phyloP scores from a whole-genome alignment of 2,888 invertebrate genomes.

The Bugulina stolonifera region DNA sequence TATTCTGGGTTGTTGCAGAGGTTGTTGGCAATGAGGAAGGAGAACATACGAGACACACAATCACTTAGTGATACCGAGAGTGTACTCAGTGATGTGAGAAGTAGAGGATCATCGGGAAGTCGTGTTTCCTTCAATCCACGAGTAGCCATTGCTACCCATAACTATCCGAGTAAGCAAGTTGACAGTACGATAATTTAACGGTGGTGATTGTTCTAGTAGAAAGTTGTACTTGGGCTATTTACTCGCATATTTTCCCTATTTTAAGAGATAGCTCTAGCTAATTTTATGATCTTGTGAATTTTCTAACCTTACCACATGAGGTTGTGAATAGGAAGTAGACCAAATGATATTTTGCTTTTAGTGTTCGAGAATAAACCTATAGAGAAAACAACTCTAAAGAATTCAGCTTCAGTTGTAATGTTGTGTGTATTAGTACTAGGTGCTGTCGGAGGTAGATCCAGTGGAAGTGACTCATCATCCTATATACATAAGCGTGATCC shows the following conservation, averaged over 20 bases:
- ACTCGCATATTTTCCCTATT: no score
- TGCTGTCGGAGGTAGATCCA: background rate
- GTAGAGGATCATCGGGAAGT: constrained; percentile 19
- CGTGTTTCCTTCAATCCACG: constrained; percentile 15
- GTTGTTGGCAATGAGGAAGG: constrained; percentile 15
- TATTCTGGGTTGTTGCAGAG: constrained; percentile 4
- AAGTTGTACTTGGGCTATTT: no score
- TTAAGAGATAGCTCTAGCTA: no score
- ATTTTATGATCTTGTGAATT: no score
- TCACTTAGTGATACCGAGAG: constrained; percentile 26
- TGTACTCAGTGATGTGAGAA: constrained; percentile 23
- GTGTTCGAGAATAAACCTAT: no score
- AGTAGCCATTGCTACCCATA: constrained; percentile 9
- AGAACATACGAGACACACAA: constrained; percentile 19
- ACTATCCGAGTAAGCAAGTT: no score
- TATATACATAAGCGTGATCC: background rate
- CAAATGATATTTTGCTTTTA: no score
- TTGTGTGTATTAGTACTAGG: background rate
- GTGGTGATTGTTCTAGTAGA: no score
- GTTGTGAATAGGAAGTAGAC: no score
- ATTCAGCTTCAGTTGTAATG: background rate
- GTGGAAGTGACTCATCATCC: constrained; percentile 11
- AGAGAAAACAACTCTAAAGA: no score
- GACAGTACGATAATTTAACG: no score
- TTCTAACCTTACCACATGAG: no score